Conservation (phyloP, 2,888 invertebrate species). For the Eremobia ochroleuca region DNA sequence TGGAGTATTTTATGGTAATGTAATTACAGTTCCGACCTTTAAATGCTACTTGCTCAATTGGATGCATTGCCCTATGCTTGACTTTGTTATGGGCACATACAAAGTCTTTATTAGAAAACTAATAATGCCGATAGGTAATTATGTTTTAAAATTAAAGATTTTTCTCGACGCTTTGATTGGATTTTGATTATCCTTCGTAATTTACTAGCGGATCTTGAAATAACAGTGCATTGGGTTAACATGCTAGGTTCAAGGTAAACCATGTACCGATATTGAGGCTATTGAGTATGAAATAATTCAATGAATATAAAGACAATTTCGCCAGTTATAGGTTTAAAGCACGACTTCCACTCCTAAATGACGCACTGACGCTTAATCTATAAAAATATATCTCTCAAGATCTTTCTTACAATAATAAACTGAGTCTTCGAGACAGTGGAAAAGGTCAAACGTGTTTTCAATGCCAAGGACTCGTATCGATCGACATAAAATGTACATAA, state of each 20-base stretch:
- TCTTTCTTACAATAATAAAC: conserved; percentile 26
- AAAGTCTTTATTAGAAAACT: conserved; percentile 37
- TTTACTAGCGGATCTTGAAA: not conserved
- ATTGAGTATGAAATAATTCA: not conserved
- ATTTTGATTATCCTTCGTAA: not conserved
- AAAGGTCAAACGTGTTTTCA: conserved; percentile 60
- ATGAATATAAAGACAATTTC: not conserved
- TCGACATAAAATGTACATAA: conserved; percentile 54
- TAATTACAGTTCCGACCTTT: conserved; percentile 65
- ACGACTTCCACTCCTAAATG: not conserved
- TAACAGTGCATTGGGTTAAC: not conserved
- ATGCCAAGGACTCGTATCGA: conserved; percentile 61
- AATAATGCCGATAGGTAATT: not conserved
- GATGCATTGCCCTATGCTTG: conserved; percentile 63
- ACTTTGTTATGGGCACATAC: conserved; percentile 31
- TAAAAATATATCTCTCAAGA: conserved; percentile 26
- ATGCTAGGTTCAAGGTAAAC: not conserved
- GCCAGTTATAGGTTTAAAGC: not conserved
- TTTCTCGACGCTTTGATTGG: not conserved
- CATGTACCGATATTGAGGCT: no score
- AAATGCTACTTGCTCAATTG: conserved; percentile 73
- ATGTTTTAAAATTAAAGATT: not conserved
- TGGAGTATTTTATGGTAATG: conserved; percentile 50
- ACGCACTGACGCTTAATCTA: conserved; percentile 1
- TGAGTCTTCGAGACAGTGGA: conserved; percentile 46